Percentiles rank a stretch among this genome's conserved stretches.
These are phyloP conservation scores for Ceryle rudis DNA, from an alignment of 2,797 vertebrate genomes.

Conservation along the genomic window DNA sequence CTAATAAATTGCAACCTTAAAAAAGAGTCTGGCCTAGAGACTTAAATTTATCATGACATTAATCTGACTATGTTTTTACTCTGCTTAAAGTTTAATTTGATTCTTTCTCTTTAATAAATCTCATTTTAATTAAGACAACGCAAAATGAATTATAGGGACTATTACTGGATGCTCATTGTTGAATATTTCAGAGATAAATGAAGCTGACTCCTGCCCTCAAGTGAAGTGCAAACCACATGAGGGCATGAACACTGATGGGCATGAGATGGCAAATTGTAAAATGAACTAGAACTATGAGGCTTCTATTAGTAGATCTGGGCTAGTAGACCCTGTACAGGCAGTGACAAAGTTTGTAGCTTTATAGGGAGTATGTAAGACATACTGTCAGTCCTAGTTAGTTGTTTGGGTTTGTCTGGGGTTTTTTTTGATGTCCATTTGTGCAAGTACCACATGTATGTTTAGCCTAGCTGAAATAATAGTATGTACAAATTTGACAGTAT, in stretches of 20 bases:
- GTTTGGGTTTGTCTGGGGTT: background rate
- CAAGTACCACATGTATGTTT: background rate
- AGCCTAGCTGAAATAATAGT: background rate
- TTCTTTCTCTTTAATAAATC: slow-evolving; percentile 59
- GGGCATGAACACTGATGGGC: background rate
- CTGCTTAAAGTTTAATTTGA: slow-evolving; percentile 67
- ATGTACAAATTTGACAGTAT: background rate
- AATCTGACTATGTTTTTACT: slow-evolving; percentile 54
- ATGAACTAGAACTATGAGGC: background rate
- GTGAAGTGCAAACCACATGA: background rate
- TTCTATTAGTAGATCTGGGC: background rate
- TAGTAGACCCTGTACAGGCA: background rate
- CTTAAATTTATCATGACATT: slow-evolving; percentile 55
- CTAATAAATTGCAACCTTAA: slow-evolving; percentile 48
- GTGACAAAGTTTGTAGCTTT: background rate
- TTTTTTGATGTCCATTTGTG: background rate
- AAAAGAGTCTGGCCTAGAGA: slow-evolving; percentile 46
- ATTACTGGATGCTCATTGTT: slow-evolving; percentile 5
- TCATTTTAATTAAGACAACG: slow-evolving; percentile 62
- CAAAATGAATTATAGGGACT: slow-evolving; percentile 33
- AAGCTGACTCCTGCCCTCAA: slow-evolving; percentile 24
- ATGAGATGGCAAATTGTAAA: background rate
- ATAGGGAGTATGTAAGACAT: background rate
- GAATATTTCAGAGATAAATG: slow-evolving; percentile 23
- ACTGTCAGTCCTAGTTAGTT: background rate